Percentiles rank a stretch among this genome's conserved stretches.
phyloP scores from a whole-genome alignment of 2,797 vertebrate species.

The Loriculus beryllinus region DNA sequence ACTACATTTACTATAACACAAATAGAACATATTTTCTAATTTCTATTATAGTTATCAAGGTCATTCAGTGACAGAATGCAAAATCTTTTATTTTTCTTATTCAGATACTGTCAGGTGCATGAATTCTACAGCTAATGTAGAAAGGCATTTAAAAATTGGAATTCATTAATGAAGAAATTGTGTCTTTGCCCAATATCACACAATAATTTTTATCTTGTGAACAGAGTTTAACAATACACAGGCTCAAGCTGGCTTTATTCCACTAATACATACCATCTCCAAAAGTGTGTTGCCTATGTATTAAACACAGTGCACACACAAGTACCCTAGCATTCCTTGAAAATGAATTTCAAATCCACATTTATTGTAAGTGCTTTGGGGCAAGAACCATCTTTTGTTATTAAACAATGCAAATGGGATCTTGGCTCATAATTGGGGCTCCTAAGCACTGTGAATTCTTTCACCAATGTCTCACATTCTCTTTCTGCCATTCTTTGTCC shows the following conservation, averaged over 20 bases:
- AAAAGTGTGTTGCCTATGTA: slow-evolving; percentile 37
- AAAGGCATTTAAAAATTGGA: slow-evolving; percentile 39
- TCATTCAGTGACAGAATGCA: slow-evolving; percentile 37
- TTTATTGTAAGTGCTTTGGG: slow-evolving; percentile 34
- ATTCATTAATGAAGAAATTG: slow-evolving; percentile 45
- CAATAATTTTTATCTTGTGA: slow-evolving; percentile 50
- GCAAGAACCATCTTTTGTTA: slow-evolving; percentile 58
- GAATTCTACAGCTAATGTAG: slow-evolving; percentile 17
- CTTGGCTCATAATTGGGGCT: slow-evolving; percentile 55
- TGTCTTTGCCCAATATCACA: slow-evolving; percentile 41
- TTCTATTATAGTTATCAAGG: slow-evolving; percentile 43
- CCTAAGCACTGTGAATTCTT: slow-evolving; percentile 58
- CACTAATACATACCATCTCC: slow-evolving; percentile 38
- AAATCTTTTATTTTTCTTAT: slow-evolving; percentile 34
- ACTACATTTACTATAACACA: slow-evolving; percentile 35
- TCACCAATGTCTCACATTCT: slow-evolving; percentile 56
- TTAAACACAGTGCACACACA: slow-evolving; percentile 32
- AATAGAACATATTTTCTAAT: slow-evolving; percentile 45
- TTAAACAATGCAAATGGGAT: slow-evolving; percentile 56
- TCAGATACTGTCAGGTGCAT: slow-evolving; percentile 16
- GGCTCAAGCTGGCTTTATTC: slow-evolving; percentile 39
- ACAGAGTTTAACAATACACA: background rate
- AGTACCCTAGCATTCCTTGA: slow-evolving; percentile 46
- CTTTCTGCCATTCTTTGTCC: slow-evolving; percentile 40
- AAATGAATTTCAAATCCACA: slow-evolving; percentile 62